A percentile compares a stretch with the other conserved stretches of the same genome.
These are phyloP conservation scores for Drosophila engyochracea DNA, from an alignment of 2,888 invertebrate species.

Conservation along the genomic window DNA sequence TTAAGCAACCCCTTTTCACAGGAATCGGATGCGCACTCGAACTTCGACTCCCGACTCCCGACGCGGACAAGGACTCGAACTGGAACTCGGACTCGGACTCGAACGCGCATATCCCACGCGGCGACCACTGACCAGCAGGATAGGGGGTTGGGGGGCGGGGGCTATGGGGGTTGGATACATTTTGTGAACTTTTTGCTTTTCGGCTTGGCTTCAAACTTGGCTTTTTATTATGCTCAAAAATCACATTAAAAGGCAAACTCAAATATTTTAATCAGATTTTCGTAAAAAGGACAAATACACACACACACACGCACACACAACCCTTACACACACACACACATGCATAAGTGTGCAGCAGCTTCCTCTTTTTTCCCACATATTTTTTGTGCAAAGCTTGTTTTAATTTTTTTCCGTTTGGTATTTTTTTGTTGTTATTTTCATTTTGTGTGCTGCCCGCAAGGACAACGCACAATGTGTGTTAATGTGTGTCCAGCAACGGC, in stretches of 20 bases:
- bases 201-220: conserved; percentile 56
- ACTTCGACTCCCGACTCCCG: conserved; percentile 7
- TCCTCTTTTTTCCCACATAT: conserved; percentile 28
- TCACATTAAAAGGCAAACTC: conserved; percentile 85
- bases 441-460: conserved; percentile 39
- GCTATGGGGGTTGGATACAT: conserved; percentile 16
- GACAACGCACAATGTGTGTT: conserved; percentile 79
- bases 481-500: conserved; percentile 70
- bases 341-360: conserved; percentile 41
- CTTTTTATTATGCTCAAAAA: conserved; percentile 83
- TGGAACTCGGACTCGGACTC: conserved; percentile 16
- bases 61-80: conserved; percentile 5
- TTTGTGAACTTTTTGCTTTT: conserved; percentile 57
- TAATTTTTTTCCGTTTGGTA: conserved; percentile 42
- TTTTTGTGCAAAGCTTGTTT: conserved; percentile 43
- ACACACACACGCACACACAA: conserved; percentile 38
- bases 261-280: conserved; percentile 85
- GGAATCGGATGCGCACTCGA: conserved; percentile 31
- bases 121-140: conserved; percentile 7
- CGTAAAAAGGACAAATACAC: conserved; percentile 73
- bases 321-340: conserved; percentile 39
- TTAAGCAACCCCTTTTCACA: conserved; percentile 43
- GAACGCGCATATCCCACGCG: conserved; percentile 15
- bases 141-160: neutral
- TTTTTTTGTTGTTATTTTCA: conserved; percentile 23